These are phyloP conservation scores for Tiphia femorata DNA, from an alignment of 2,888 invertebrate species.

Conservation along the genomic window DNA sequence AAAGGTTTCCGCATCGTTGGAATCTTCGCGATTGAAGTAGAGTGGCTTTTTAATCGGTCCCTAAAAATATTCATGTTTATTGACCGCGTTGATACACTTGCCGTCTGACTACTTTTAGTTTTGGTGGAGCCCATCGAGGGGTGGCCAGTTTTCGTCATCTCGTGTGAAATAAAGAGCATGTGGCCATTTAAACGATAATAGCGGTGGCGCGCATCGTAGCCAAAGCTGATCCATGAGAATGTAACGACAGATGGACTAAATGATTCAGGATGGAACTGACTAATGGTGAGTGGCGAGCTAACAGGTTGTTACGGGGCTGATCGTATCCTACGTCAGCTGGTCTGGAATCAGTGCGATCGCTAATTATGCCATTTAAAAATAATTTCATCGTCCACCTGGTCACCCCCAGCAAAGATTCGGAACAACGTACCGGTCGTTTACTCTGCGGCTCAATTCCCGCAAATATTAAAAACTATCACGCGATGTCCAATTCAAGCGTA, in stretches of 20 bases:
- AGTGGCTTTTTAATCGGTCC: no score
- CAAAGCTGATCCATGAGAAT: constrained; percentile 65
- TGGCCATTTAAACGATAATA: constrained; percentile 56
- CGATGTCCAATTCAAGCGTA: no score
- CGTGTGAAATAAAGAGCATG: constrained; percentile 65
- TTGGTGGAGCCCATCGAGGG: no score
- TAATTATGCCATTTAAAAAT: constrained; percentile 4
- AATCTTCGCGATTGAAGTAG: no score
- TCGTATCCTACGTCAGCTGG: constrained; percentile 46
- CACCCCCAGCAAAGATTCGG: no score
- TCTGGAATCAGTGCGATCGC: constrained; percentile 42
- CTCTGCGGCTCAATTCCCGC: no score
- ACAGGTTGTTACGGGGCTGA: constrained; percentile 57
- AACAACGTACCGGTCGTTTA: no score
- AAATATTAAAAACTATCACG: no score
- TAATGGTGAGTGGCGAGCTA: constrained; percentile 48
- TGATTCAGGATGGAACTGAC: constrained; percentile 45
- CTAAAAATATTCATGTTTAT: no score
- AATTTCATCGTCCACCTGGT: background rate
- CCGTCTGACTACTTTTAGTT: no score
- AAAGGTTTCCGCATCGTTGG: no score
- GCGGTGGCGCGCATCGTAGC: constrained; percentile 32
- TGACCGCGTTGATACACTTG: no score
- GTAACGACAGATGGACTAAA: constrained; percentile 59
- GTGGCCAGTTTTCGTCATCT: constrained; percentile 45